Conservation (phyloP, 1,140 invertebrate genomes). For the Drosophila erecta region DNA sequence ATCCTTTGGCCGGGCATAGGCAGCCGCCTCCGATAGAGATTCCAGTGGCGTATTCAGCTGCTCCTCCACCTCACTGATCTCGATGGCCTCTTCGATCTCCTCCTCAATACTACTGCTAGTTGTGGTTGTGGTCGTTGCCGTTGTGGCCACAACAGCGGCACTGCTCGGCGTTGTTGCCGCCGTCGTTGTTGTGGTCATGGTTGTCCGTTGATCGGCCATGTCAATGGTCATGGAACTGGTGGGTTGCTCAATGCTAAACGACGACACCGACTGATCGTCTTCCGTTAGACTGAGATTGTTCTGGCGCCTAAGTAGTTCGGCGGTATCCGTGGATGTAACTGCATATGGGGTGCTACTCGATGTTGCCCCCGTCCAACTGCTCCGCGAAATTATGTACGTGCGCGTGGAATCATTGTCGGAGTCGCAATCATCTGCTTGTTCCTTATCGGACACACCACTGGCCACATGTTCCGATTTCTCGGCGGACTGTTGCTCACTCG, state of each 20-base stretch:
- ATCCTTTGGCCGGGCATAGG: slow-evolving; percentile 22
- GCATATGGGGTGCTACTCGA: slow-evolving; percentile 69
- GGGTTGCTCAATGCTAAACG: slow-evolving; percentile 70
- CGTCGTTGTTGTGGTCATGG: slow-evolving; percentile 41
- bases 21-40: slow-evolving; percentile 56
- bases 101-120: slow-evolving; percentile 80
- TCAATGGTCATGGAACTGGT: slow-evolving; percentile 81
- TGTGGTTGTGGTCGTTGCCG: slow-evolving; percentile 44
- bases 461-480: slow-evolving; percentile 52
- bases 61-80: slow-evolving; percentile 72
- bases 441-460: slow-evolving; percentile 15
- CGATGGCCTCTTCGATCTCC: slow-evolving; percentile 80
- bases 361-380: slow-evolving; percentile 52
- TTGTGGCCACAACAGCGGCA: slow-evolving; percentile 33
- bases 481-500: slow-evolving; percentile 2
- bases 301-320: slow-evolving; percentile 66
- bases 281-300: slow-evolving; percentile 69
- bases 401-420: slow-evolving; percentile 60
- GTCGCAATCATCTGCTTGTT: slow-evolving; percentile 26
- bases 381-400: slow-evolving; percentile 75
- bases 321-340: slow-evolving; percentile 68
- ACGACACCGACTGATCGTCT: slow-evolving; percentile 64
- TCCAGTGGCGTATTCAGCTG: slow-evolving; percentile 36
- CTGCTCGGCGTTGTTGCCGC: slow-evolving; percentile 38
- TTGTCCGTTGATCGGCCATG: slow-evolving; percentile 64